Evolutionary conservation across 2,797 vertebrate species (phyloP).

Genomic region (Tauraco hartlaubi): DNA sequence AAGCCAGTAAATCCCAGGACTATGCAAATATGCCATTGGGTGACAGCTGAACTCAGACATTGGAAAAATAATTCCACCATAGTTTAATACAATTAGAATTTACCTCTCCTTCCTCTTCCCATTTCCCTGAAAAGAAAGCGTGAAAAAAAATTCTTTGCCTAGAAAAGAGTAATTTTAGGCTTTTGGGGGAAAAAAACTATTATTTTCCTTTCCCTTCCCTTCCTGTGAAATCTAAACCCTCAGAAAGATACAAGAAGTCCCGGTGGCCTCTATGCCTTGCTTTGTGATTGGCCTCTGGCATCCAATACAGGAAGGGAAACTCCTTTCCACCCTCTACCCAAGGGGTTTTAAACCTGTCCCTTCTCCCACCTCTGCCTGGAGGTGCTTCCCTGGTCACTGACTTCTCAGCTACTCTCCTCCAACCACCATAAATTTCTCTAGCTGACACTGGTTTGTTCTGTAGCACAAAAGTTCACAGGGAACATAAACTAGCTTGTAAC

Average conservation of each 20-base stretch:
- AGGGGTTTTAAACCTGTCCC: neutral
- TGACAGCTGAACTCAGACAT: neutral
- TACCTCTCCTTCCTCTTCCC: neutral
- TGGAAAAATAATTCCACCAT: neutral
- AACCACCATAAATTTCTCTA: neutral
- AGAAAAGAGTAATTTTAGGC: neutral
- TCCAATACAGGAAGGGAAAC: neutral
- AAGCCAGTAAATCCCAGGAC: neutral
- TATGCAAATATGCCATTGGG: neutral
- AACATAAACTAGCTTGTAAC: neutral
- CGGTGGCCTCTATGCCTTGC: fast-evolving
- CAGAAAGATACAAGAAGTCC: neutral
- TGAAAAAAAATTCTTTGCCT: neutral
- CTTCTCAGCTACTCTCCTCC: neutral
- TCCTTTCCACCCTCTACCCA: fast-evolving
- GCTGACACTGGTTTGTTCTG: neutral
- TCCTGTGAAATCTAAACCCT: neutral
- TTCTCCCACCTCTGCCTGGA: fast-evolving
- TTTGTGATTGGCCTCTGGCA: neutral
- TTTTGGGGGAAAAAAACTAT: fast-evolving
- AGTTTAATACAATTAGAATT: neutral
- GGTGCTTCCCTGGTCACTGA: neutral
- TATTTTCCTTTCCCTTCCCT: neutral
- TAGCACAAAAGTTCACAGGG: neutral
- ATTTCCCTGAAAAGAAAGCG: neutral